Conservation (phyloP, 2,113 vertebrate species). For the Progne subis region DNA sequence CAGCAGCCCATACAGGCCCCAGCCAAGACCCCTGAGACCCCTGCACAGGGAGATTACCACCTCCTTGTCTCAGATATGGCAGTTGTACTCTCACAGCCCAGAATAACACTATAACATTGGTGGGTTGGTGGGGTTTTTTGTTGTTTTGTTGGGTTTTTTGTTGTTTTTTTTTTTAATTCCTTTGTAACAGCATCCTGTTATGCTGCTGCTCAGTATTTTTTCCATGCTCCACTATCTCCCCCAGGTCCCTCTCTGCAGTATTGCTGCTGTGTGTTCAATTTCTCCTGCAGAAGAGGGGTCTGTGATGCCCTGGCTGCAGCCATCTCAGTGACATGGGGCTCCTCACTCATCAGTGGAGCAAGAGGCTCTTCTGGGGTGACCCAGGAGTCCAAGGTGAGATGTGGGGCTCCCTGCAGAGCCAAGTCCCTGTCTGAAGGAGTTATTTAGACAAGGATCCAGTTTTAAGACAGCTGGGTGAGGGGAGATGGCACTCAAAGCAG, state of each 20-base stretch:
- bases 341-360: rapidly evolving
- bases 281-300: neutral
- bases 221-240: conserved; percentile 39
- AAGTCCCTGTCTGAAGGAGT: neutral
- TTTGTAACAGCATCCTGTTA: neutral
- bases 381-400: neutral
- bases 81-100: neutral
- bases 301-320: neutral
- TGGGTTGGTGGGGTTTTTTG: neutral
- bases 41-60: neutral
- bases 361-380: neutral
- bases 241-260: conserved; percentile 41
- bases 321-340: neutral
- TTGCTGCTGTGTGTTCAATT: neutral
- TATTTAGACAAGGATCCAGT: neutral
- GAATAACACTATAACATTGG: neutral
- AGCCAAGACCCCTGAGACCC: neutral
- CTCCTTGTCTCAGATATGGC: conserved; percentile 2
- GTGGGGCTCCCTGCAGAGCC: neutral
- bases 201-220: neutral
- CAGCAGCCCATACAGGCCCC: neutral
- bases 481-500: neutral
- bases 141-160: no score
- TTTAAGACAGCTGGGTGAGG: neutral
- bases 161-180: neutral